phyloP scores from a whole-genome alignment of 2,888 invertebrate genomes.

The Diachrysia chrysitis region DNA sequence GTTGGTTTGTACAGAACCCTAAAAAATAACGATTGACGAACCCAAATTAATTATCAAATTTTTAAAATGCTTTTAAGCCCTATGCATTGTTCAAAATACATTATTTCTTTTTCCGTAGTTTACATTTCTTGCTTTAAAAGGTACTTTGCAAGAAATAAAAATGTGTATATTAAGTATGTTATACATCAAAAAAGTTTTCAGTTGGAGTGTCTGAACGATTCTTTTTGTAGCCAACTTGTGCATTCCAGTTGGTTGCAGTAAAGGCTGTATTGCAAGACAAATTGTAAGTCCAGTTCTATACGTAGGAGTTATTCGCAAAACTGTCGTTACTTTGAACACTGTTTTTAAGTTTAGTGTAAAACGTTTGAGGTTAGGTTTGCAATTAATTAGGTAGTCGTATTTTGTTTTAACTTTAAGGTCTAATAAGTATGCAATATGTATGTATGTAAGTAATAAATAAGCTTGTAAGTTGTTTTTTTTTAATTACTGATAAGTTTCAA shows the following conservation, averaged over 20 bases:
- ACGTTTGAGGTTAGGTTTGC: not conserved
- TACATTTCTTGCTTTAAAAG: too few relatives aligned
- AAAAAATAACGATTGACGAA: too few relatives aligned
- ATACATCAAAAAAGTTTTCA: slow-evolving; percentile 27
- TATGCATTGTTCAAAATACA: too few relatives aligned
- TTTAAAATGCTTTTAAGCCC: too few relatives aligned
- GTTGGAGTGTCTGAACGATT: slow-evolving; percentile 52
- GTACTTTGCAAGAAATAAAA: not conserved
- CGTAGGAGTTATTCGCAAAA: slow-evolving; percentile 34
- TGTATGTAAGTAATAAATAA: too few relatives aligned
- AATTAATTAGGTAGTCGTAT: not conserved
- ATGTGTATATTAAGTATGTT: slow-evolving; percentile 16
- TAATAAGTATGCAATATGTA: too few relatives aligned
- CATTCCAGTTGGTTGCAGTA: slow-evolving; percentile 64
- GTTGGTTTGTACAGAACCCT: too few relatives aligned
- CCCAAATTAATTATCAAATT: too few relatives aligned
- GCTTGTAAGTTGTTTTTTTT: too few relatives aligned
- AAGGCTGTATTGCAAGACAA: slow-evolving; percentile 68
- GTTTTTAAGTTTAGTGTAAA: not conserved
- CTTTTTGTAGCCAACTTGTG: slow-evolving; percentile 67
- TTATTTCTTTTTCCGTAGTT: too few relatives aligned
- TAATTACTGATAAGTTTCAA: too few relatives aligned
- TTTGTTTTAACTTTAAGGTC: too few relatives aligned
- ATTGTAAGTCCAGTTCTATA: slow-evolving; percentile 67
- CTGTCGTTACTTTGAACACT: slow-evolving; percentile 11